Conservation (phyloP, 2,888 invertebrate species). For the Phorcus lineatus region DNA sequence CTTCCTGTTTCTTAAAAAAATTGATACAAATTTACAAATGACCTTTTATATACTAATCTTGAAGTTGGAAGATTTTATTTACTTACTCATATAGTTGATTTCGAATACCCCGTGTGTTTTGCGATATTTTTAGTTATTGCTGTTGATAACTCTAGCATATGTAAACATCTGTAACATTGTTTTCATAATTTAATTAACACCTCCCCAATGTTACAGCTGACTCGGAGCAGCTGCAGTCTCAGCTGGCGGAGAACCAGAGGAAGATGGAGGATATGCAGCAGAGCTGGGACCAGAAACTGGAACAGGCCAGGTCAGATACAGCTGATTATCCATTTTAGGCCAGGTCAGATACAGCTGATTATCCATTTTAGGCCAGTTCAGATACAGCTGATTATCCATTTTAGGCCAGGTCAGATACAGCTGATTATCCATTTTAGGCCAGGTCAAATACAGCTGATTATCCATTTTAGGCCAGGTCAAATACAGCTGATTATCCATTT, state of each 20-base stretch:
- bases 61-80: too few relatives aligned
- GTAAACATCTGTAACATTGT: too few relatives aligned
- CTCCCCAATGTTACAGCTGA: not conserved
- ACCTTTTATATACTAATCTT: too few relatives aligned
- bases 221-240: slow-evolving; percentile 50
- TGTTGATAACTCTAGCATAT: too few relatives aligned
- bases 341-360: slow-evolving; percentile 38
- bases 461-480: slow-evolving; percentile 52
- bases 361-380: slow-evolving; percentile 52
- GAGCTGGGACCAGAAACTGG: slow-evolving; percentile 63
- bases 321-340: slow-evolving; percentile 38
- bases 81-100: too few relatives aligned
- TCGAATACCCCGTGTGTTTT: too few relatives aligned
- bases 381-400: too few relatives aligned
- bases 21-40: too few relatives aligned
- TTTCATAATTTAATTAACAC: too few relatives aligned
- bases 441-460: slow-evolving; percentile 39
- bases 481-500: too few relatives aligned
- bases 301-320: slow-evolving; percentile 54
- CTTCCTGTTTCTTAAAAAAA: too few relatives aligned
- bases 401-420: slow-evolving; percentile 52
- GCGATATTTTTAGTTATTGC: too few relatives aligned
- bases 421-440: slow-evolving; percentile 37
- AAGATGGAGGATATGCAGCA: slow-evolving; percentile 58
- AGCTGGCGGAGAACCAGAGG: slow-evolving; percentile 60